Percentiles rank a stretch among this genome's conserved stretches.
Conservation (phyloP, 2,113 vertebrate species). For the Eclectus roratus region DNA sequence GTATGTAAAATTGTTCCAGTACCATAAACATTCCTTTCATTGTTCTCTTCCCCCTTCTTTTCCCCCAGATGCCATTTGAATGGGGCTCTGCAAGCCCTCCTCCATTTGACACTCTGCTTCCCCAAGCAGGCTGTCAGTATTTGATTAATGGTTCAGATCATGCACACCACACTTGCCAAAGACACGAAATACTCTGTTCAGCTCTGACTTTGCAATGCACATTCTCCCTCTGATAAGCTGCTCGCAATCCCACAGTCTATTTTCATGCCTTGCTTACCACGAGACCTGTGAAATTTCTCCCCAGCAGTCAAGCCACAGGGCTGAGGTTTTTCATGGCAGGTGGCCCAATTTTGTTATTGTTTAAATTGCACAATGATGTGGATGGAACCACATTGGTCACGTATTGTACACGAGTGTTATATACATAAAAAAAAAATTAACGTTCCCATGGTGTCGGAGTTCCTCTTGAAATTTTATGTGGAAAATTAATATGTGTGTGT, state of each 20-base stretch:
- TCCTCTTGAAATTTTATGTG: neutral
- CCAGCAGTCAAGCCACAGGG: neutral
- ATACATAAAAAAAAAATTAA: neutral
- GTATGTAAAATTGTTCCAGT: neutral
- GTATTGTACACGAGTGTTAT: neutral
- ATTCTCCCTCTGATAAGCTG: slow-evolving; percentile 9
- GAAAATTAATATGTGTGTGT: neutral
- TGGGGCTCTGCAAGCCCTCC: neutral
- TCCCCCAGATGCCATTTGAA: slow-evolving; percentile 19
- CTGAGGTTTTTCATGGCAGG: slow-evolving; percentile 34
- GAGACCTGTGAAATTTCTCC: slow-evolving; percentile 41
- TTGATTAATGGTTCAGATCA: slow-evolving; percentile 50
- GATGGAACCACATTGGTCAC: slow-evolving; percentile 24
- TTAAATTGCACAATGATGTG: neutral
- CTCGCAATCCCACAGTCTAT: neutral
- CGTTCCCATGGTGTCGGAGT: neutral
- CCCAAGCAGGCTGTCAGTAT: neutral
- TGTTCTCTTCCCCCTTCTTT: neutral
- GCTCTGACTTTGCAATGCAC: slow-evolving; percentile 12
- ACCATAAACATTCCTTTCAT: slow-evolving; percentile 30
- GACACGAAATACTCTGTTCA: slow-evolving; percentile 9
- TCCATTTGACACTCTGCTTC: slow-evolving; percentile 36
- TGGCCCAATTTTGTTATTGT: slow-evolving; percentile 6
- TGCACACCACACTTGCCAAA: slow-evolving; percentile 50
- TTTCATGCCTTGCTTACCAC: slow-evolving; percentile 1